phyloP scores from a whole-genome alignment of 2,113 vertebrate species.

The Coracopsis vasa region DNA sequence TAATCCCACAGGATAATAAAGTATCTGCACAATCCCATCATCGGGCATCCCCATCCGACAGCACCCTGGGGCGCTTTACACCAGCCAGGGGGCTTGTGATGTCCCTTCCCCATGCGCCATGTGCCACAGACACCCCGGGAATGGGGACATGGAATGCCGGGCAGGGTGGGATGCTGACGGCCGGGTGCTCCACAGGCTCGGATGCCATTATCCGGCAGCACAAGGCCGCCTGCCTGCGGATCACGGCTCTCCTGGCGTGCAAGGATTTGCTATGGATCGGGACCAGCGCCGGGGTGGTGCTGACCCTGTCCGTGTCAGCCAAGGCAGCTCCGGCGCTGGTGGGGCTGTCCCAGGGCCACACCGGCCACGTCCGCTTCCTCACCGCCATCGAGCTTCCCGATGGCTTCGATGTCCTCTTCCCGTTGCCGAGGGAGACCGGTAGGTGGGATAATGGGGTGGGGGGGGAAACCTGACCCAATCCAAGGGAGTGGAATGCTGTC shows the following conservation, averaged over 20 bases:
- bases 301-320: constrained; percentile 83
- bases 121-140: rapidly evolving
- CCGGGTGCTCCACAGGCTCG: constrained; percentile 68
- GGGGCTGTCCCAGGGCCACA: constrained; percentile 94
- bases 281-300: constrained; percentile 93
- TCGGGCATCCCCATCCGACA: not conserved
- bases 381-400: constrained; percentile 93
- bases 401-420: constrained; percentile 85
- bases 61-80: not conserved
- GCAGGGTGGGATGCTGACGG: rapidly evolving
- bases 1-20: rapidly evolving
- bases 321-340: constrained; percentile 80
- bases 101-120: rapidly evolving
- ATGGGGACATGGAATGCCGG: rapidly evolving
- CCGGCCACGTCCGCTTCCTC: constrained; percentile 94
- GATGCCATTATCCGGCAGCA: constrained; percentile 98
- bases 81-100: rapidly evolving
- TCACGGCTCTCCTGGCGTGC: constrained; percentile 92
- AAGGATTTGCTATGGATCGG: constrained; percentile 97
- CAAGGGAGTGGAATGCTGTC: rapidly evolving
- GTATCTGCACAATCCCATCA: not conserved
- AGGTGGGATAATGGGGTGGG: not conserved
- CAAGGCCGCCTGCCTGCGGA: constrained; percentile 94
- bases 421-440: constrained; percentile 32
- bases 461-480: rapidly evolving